Base-by-base conservation (phyloP, 2,113 vertebrate genomes). In the Spea multiplicata region DNA sequence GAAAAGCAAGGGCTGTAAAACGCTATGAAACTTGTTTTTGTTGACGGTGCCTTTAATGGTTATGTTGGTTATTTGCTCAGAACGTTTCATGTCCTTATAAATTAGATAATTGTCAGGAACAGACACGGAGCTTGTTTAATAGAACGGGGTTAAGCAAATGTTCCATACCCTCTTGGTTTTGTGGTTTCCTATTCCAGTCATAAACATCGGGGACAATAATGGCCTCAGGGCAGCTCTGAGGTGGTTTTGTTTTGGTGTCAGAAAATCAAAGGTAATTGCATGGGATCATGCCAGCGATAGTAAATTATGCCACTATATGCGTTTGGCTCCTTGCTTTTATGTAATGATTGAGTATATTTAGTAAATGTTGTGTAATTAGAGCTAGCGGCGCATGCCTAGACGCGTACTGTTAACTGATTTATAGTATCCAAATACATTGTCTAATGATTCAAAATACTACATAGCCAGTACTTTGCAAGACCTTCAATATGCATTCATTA, bases 71-170 rank as follows among this genome's bases (percentile, higher is more conserved):
- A 44, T 73, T 79, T 79, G 70, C 70, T 73, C 62, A 48, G 70
- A 73, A 73, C 48, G 50, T 79, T 79, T 79, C 70, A 57, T 73
- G 70, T 66, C 16, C 70, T 66, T 73, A 66, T 79, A 79, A 79
- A 79, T 79, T 79, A 57, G 61, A 79, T 79, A 79, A 79, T 79
- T 79, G 70, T 73, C 70, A 16, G 70, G 13, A 73, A 62, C 49
- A 73, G 62, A 79, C 77, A 9, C 8, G 44, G 62, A 13, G 77
- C 70, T 73, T 73, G 61, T 73, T 73, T 66, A 53, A 65, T 46
- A 55, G 76, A 17, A 16, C 48, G 69, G 72, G 69, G 76, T 72
- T 78, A 72, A 72, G 76, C 59, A 72, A 78, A 78, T 71, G 76
- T 78, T 78, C 76, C 76, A 66, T 66, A 66, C 44, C 76, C 53